Evolutionary conservation across 2,888 invertebrate species (phyloP).

Genomic region (Venusia cambrica): DNA sequence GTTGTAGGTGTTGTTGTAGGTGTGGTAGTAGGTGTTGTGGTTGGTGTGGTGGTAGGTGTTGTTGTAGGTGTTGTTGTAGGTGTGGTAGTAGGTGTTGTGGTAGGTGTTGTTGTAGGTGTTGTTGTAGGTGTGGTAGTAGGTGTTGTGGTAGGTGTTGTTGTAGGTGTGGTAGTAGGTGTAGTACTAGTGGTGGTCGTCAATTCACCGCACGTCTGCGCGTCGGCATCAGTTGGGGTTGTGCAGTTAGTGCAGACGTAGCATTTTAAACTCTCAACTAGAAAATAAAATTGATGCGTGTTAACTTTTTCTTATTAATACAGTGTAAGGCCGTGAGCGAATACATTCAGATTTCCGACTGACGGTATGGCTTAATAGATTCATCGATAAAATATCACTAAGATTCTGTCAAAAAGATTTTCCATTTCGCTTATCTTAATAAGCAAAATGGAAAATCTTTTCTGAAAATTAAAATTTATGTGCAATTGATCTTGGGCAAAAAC

Average conservation of each 20-base stretch:
- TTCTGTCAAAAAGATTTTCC: too few relatives aligned
- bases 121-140: conserved; percentile 9
- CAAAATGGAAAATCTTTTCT: too few relatives aligned
- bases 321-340: too few relatives aligned
- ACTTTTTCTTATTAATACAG: too few relatives aligned
- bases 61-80: background rate
- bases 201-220: conserved; percentile 33
- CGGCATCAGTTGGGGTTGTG: conserved; percentile 18
- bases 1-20: conserved; percentile 8
- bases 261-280: conserved; percentile 42
- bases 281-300: too few relatives aligned
- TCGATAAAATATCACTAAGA: too few relatives aligned
- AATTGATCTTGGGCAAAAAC: too few relatives aligned
- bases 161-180: conserved; percentile 14
- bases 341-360: too few relatives aligned
- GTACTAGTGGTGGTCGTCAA: conserved; percentile 5
- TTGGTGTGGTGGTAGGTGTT: conserved; percentile 10
- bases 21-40: conserved; percentile 13
- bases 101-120: background rate
- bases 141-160: conserved; percentile 6
- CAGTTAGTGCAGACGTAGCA: conserved; percentile 45
- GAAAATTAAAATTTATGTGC: too few relatives aligned
- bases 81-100: conserved; percentile 5
- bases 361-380: too few relatives aligned
- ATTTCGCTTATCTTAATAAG: too few relatives aligned